Percentiles rank a stretch among this genome's conserved stretches.
Conservation (phyloP, 1,140 invertebrate genomes). For the Yoshiicerus persimilis region DNA sequence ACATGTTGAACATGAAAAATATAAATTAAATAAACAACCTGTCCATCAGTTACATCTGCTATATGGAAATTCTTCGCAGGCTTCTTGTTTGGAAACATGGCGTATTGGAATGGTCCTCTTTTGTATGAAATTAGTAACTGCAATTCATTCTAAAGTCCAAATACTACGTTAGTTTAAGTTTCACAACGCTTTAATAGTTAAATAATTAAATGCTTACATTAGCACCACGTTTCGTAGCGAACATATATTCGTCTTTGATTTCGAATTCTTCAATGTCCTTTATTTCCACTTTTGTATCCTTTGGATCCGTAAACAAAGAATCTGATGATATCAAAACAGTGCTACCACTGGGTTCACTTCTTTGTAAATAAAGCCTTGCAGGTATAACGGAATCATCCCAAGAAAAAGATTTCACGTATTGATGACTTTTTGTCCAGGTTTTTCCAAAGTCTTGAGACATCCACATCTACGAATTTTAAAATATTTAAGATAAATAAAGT, state of each 20-base stretch:
- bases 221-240: conserved; percentile 67
- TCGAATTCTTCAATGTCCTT: conserved; percentile 76
- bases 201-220: conserved; percentile 48
- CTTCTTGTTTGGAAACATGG: conserved; percentile 71
- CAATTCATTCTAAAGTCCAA: conserved; percentile 50
- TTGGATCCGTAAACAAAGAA: conserved; percentile 54
- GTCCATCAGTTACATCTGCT: conserved; percentile 75
- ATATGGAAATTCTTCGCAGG: conserved; percentile 73
- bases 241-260: conserved; percentile 79
- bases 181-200: background rate
- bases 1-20: background rate
- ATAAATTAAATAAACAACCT: conserved; percentile 56
- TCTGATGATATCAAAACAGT: conserved; percentile 61
- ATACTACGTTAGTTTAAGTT: too few relatives aligned
- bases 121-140: conserved; percentile 78
- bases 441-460: conserved; percentile 72
- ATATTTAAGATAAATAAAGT: background rate
- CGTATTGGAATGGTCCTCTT: conserved; percentile 67
- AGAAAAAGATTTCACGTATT: conserved; percentile 74
- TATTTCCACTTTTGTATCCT: conserved; percentile 61
- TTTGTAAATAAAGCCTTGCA: conserved; percentile 68
- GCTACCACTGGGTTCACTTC: conserved; percentile 64
- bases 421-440: conserved; percentile 67
- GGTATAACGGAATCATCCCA: conserved; percentile 61
- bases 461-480: conserved; percentile 67